A percentile compares a stretch with the other conserved stretches of the same genome.
Evolutionary conservation across 2,888 invertebrate genomes (phyloP).

Genomic region (Eupithecia dodoneata): DNA sequence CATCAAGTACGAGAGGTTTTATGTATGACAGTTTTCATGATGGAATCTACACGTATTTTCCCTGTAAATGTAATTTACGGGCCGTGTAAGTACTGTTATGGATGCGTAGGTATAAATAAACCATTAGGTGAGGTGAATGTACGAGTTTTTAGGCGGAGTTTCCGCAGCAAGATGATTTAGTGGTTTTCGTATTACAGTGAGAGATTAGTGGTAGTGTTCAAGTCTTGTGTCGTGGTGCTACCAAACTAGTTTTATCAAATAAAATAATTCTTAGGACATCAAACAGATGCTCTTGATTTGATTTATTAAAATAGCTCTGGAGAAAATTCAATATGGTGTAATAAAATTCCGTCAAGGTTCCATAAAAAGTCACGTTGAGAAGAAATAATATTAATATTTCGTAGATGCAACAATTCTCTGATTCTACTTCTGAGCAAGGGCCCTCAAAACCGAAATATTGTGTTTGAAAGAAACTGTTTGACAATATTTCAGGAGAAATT

Average conservation of each 20-base stretch:
- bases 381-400: too few species aligned
- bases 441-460: not conserved
- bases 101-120: slow-evolving; percentile 6
- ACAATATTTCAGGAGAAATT: not conserved
- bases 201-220: not conserved
- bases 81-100: slow-evolving; percentile 22
- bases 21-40: slow-evolving; percentile 52
- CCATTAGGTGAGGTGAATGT: not conserved
- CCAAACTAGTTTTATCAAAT: not conserved
- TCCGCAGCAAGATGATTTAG: not conserved
- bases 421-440: not conserved
- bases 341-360: too few species aligned
- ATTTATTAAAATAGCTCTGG: not conserved
- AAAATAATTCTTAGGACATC: not conserved
- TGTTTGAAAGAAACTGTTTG: not conserved
- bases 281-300: not conserved
- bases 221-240: not conserved
- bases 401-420: not conserved
- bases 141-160: not conserved
- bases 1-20: slow-evolving; percentile 47
- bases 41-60: slow-evolving; percentile 36
- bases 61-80: slow-evolving; percentile 37
- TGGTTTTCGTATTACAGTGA: not conserved
- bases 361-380: not conserved
- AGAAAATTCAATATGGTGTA: not conserved